Conservation (phyloP, 2,797 vertebrate species). For the Rhinella marina region DNA sequence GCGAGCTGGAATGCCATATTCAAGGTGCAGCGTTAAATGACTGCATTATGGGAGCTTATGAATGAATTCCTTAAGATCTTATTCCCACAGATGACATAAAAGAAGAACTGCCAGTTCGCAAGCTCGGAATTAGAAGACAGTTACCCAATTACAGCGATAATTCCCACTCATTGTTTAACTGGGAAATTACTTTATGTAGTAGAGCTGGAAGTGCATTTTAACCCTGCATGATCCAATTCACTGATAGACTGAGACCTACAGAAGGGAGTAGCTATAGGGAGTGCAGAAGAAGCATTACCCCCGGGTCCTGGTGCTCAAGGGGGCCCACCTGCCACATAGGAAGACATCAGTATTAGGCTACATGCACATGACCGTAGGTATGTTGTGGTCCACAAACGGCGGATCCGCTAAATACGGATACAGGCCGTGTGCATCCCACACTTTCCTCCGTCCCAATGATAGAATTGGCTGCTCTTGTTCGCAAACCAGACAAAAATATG, state of each 20-base stretch:
- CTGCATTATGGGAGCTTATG: background rate
- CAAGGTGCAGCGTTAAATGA: background rate
- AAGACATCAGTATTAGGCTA: too few species aligned
- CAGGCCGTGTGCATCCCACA: too few species aligned
- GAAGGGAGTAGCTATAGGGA: too few species aligned
- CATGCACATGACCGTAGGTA: too few species aligned
- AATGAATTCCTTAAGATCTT: constrained; percentile 30
- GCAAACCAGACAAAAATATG: too few species aligned
- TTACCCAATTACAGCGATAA: background rate
- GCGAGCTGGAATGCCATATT: constrained; percentile 5
- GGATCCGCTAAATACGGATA: too few species aligned
- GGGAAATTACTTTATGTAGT: background rate
- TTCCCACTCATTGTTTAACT: background rate
- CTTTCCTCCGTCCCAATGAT: too few species aligned
- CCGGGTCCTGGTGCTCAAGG: background rate
- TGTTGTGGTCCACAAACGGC: too few species aligned
- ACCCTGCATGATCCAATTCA: background rate
- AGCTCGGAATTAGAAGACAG: background rate
- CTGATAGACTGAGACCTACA: background rate
- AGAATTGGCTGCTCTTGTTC: too few species aligned
- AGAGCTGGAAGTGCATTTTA: background rate
- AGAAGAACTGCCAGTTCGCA: background rate
- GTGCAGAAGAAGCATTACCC: background rate
- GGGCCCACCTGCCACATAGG: background rate
- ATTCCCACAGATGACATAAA: background rate